phyloP scores from a whole-genome alignment of 2,888 invertebrate genomes.

The Catocala sponsa region DNA sequence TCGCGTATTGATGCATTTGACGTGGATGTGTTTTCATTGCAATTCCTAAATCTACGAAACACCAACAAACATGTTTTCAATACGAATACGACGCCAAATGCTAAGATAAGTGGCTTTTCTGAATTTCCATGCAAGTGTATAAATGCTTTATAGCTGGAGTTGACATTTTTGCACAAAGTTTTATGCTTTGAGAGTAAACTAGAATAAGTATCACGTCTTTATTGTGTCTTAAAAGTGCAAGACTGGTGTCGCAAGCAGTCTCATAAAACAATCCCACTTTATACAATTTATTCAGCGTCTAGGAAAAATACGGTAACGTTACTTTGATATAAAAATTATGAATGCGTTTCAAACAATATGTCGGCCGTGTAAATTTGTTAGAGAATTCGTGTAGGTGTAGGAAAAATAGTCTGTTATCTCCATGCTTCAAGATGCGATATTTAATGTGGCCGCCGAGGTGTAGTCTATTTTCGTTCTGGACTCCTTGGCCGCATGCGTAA shows the following conservation, averaged over 20 bases:
- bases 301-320: slow-evolving; percentile 18
- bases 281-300: slow-evolving; percentile 16
- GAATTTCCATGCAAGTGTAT: not conserved
- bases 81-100: not conserved
- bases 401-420: slow-evolving; percentile 72
- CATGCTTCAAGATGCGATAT: slow-evolving; percentile 70
- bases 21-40: not conserved
- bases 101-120: not conserved
- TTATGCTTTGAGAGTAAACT: slow-evolving; percentile 43
- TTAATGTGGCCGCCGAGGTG: slow-evolving; percentile 72
- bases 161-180: slow-evolving; percentile 32
- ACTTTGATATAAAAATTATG: slow-evolving; percentile 28
- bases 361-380: slow-evolving; percentile 51
- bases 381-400: slow-evolving; percentile 71
- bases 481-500: slow-evolving; percentile 71
- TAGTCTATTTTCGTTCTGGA: slow-evolving; percentile 74
- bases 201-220: slow-evolving; percentile 41
- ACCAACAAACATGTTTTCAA: not conserved
- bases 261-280: slow-evolving; percentile 34
- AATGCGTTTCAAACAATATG: slow-evolving; percentile 57
- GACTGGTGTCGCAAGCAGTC: slow-evolving; percentile 21
- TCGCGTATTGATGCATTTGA: slow-evolving; percentile 8
- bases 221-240: slow-evolving; percentile 44
- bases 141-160: slow-evolving; percentile 15
- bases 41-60: slow-evolving; percentile 7